Conservation (phyloP, 1,140 invertebrate species). For the Anastatus disparis region DNA sequence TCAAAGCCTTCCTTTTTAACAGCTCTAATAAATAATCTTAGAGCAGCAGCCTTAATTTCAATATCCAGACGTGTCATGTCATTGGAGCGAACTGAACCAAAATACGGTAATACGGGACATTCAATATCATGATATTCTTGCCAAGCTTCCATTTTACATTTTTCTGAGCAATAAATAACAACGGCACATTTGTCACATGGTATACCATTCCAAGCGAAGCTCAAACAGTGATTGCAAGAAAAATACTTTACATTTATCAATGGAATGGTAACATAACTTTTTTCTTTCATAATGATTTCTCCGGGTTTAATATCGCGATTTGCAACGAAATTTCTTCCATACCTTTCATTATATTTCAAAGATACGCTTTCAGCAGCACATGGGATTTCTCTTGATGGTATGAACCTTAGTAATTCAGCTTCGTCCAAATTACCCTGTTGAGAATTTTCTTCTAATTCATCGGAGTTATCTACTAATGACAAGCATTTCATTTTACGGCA, state of each 20-base stretch:
- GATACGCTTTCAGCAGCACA: conserved; percentile 71
- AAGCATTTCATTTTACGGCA: conserved; percentile 46
- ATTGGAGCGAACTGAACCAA: no score
- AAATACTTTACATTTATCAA: conserved; percentile 69
- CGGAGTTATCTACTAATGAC: conserved; percentile 25
- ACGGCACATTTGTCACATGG: conserved; percentile 74
- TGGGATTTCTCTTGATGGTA: conserved; percentile 42
- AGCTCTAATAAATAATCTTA: no score
- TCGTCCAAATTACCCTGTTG: conserved; percentile 7
- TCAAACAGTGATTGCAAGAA: conserved; percentile 81
- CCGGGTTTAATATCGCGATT: no score
- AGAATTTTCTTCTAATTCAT: conserved; percentile 6
- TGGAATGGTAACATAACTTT: conserved; percentile 77
- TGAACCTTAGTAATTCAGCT: conserved; percentile 52
- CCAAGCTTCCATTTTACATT: conserved; percentile 76
- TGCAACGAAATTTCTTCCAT: conserved; percentile 73
- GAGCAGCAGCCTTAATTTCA: no score
- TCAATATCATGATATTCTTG: conserved; percentile 84
- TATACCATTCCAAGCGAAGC: conserved; percentile 68
- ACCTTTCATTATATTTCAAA: conserved; percentile 62
- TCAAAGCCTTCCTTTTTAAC: no score
- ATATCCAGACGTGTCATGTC: no score
- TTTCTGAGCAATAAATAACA: conserved; percentile 76
- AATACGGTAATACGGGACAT: no score
- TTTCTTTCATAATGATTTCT: conserved; percentile 77